phyloP scores from a whole-genome alignment of 2,797 vertebrate genomes.

The Sphenodon punctatus region DNA sequence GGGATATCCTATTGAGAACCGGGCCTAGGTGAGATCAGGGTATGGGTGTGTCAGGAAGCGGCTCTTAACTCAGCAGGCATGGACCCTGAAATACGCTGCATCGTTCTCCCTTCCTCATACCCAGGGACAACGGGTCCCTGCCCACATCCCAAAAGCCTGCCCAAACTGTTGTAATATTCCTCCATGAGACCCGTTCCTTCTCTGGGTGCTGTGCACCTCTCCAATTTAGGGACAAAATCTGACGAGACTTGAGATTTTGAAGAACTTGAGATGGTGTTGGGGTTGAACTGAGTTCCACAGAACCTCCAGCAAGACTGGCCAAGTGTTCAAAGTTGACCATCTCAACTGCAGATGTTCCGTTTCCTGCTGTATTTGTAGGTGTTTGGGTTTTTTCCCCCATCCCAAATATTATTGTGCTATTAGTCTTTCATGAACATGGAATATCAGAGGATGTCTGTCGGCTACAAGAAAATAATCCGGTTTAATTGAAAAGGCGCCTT shows the following conservation, averaged over 20 bases:
- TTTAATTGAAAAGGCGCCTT: background rate
- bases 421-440: too few relatives aligned
- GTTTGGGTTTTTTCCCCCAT: too few relatives aligned
- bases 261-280: background rate
- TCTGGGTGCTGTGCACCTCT: too few relatives aligned
- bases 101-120: background rate
- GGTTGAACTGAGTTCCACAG: background rate
- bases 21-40: too few relatives aligned
- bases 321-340: background rate
- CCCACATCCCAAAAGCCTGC: too few relatives aligned
- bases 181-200: too few relatives aligned
- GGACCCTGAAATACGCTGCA: background rate
- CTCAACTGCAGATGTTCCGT: background rate
- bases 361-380: constrained; percentile 21
- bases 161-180: too few relatives aligned
- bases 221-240: too few relatives aligned
- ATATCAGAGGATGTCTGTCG: too few relatives aligned
- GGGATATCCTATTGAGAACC: too few relatives aligned
- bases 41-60: background rate
- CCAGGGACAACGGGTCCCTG: too few relatives aligned
- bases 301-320: too few relatives aligned
- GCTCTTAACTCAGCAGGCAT: background rate
- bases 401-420: fast-evolving
- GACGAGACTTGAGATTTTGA: background rate
- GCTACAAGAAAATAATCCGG: background rate